A percentile compares a stretch with the other conserved stretches of the same genome.
Conservation (phyloP, 2,113 vertebrate genomes). For the Cisticola juncidis region DNA sequence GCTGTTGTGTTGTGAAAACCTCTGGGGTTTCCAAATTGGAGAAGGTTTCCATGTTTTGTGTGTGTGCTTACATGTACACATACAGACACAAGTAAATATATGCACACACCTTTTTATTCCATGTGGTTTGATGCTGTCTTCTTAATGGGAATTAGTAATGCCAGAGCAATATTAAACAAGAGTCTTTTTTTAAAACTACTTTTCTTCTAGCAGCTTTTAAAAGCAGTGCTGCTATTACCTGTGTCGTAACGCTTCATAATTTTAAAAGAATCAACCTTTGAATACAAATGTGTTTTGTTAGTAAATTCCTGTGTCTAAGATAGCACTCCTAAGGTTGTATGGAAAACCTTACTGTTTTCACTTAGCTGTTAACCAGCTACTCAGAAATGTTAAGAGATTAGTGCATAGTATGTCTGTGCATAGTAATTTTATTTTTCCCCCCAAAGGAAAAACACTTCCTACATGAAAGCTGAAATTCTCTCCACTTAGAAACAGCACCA, state of each 20-base stretch:
- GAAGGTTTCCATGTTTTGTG: not conserved
- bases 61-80: accelerated
- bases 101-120: not conserved
- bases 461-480: not conserved
- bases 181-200: not conserved
- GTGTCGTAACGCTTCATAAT: not conserved
- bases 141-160: not conserved
- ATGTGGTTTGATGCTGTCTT: not conserved
- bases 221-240: not conserved
- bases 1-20: not conserved
- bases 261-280: not conserved
- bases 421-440: not conserved
- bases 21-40: not conserved
- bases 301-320: not conserved
- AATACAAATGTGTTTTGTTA: not conserved
- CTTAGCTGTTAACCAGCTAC: not conserved
- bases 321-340: not conserved
- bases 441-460: not conserved
- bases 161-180: not conserved
- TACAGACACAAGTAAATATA: not conserved
- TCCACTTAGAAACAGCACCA: not conserved
- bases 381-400: not conserved
- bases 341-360: not conserved
- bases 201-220: not conserved
- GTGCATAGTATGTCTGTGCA: not conserved